Conservation (phyloP, 2,797 vertebrate species). For the Lepilemur ruficaudatus region DNA sequence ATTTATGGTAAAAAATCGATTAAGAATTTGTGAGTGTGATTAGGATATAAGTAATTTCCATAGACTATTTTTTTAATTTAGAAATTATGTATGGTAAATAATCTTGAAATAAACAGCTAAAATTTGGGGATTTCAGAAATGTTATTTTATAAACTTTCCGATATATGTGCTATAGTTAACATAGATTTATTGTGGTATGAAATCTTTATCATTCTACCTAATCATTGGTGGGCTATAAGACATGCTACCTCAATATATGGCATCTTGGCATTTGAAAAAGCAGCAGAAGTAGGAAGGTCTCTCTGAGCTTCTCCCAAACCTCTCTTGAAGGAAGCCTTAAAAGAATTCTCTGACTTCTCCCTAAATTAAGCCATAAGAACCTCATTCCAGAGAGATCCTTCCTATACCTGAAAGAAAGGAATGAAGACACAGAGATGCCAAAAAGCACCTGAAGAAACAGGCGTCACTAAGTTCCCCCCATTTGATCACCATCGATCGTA, state of each 20-base stretch:
- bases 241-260: not conserved
- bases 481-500: not conserved
- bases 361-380: not conserved
- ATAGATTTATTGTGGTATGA: not conserved
- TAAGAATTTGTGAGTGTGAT: not conserved
- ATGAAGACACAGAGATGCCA: not conserved
- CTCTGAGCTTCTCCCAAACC: not conserved
- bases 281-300: not conserved
- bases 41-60: not conserved
- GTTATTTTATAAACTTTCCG: slow-evolving; percentile 1
- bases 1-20: not conserved
- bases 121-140: not conserved
- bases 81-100: slow-evolving; percentile 7
- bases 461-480: too few species aligned
- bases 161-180: not conserved
- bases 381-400: not conserved
- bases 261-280: not conserved
- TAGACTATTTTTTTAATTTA: not conserved
- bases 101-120: not conserved
- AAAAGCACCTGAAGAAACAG: not conserved
- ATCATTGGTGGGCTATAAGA: not conserved
- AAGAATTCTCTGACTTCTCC: not conserved
- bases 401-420: not conserved
- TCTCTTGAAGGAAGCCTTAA: not conserved
- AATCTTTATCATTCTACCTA: not conserved